Percentiles rank a stretch among this genome's conserved stretches.
phyloP scores from a whole-genome alignment of 2,888 invertebrate genomes.

The Vesta saturnalis region DNA sequence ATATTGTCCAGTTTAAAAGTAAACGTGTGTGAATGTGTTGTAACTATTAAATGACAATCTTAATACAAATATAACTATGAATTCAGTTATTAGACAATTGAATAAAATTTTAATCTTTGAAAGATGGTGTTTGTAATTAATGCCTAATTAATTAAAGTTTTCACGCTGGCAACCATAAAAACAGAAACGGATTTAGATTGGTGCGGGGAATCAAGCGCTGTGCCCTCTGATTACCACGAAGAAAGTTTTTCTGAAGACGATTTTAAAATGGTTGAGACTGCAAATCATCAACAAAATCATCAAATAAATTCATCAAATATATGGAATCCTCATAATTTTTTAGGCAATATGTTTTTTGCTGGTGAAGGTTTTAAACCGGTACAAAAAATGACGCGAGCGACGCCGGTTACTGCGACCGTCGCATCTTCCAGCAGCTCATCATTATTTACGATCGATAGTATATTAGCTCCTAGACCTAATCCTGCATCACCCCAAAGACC shows the following conservation, averaged over 20 bases:
- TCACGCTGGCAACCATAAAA: slow-evolving; percentile 60
- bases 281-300: slow-evolving; percentile 49
- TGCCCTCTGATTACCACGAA: slow-evolving; percentile 51
- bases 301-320: slow-evolving; percentile 40
- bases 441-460: slow-evolving; percentile 88
- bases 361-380: slow-evolving; percentile 62
- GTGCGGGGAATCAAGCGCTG: slow-evolving; percentile 53
- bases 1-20: slow-evolving; percentile 8
- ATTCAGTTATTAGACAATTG: no score
- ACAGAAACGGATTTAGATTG: slow-evolving; percentile 59
- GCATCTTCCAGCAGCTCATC: slow-evolving; percentile 62
- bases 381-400: slow-evolving; percentile 50
- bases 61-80: neutral
- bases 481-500: slow-evolving; percentile 65
- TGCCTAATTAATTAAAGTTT: slow-evolving; percentile 5
- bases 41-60: neutral
- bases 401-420: slow-evolving; percentile 58
- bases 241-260: slow-evolving; percentile 50
- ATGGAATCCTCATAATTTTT: slow-evolving; percentile 46
- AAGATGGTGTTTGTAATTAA: neutral
- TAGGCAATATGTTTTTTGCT: slow-evolving; percentile 55
- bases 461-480: slow-evolving; percentile 77
- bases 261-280: slow-evolving; percentile 59
- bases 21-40: neutral
- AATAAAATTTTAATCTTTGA: neutral